Conservation (phyloP, 2,113 vertebrate species). For the Mixornis gularis region DNA sequence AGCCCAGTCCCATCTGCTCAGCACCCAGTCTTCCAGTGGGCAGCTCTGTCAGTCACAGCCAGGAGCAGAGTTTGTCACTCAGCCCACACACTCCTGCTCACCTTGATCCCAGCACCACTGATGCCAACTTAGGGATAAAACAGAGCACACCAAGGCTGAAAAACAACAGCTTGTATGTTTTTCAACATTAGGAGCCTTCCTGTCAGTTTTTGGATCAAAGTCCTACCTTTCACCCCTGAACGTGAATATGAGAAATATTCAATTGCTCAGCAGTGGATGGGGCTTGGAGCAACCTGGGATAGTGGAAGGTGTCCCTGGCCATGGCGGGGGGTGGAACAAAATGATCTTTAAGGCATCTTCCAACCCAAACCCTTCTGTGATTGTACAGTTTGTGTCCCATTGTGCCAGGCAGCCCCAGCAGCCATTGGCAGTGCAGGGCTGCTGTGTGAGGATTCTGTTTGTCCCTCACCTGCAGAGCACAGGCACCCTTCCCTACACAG, state of each 20-base stretch:
- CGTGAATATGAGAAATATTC: not conserved
- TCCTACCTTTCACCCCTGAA: not conserved
- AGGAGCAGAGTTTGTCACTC: not conserved
- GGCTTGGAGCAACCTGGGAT: not conserved
- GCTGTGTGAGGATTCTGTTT: rapidly evolving
- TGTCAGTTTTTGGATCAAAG: not conserved
- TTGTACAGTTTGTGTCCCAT: rapidly evolving
- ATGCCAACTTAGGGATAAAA: rapidly evolving
- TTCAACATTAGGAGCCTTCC: not conserved
- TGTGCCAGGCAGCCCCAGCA: not conserved
- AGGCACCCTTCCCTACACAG: not conserved
- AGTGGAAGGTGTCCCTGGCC: not conserved
- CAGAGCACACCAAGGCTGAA: not conserved
- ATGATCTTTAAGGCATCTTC: not conserved
- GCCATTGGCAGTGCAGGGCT: rapidly evolving
- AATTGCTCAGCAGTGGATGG: not conserved
- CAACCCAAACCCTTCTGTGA: not conserved
- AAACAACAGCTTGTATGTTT: not conserved
- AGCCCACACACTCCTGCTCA: not conserved
- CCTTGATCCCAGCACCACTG: not conserved
- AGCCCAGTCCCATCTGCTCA: not conserved
- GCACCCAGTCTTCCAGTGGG: rapidly evolving
- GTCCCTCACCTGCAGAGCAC: not conserved
- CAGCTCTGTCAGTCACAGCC: rapidly evolving
- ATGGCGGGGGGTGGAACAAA: not conserved